Conservation (phyloP, 1,140 invertebrate species). For the Orius insidiosus region DNA sequence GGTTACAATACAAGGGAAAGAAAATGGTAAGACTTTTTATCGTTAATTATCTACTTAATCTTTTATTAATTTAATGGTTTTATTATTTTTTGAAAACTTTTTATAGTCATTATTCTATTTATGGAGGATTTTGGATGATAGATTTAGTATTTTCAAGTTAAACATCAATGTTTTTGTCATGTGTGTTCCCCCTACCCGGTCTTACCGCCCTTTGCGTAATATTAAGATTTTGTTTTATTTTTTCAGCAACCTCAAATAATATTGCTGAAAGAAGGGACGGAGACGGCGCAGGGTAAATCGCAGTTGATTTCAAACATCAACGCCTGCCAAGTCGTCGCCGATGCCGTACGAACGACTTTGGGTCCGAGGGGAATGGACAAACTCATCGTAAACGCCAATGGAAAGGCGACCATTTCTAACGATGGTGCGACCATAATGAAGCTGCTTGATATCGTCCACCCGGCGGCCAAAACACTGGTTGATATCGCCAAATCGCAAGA, state of each 20-base stretch:
- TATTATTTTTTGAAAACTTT: too few relatives aligned
- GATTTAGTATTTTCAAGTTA: too few relatives aligned
- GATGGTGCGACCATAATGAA: slow-evolving; percentile 99
- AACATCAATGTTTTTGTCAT: too few relatives aligned
- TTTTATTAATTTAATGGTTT: too few relatives aligned
- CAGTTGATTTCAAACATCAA: slow-evolving; percentile 98
- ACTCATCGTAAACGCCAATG: slow-evolving; percentile 76
- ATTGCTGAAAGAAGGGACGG: slow-evolving; percentile 97
- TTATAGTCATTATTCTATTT: too few relatives aligned
- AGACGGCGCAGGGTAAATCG: slow-evolving; percentile 85
- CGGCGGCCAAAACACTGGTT: slow-evolving; percentile 90
- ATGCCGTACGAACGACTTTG: slow-evolving; percentile 89
- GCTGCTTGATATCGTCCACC: slow-evolving; percentile 90
- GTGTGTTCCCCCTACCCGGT: too few relatives aligned
- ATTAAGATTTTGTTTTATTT: slow-evolving; percentile 11
- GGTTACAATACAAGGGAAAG: too few relatives aligned
- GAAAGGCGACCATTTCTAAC: slow-evolving; percentile 93
- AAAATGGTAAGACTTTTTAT: too few relatives aligned
- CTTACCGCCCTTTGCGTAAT: slow-evolving; percentile 12
- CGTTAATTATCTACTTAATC: too few relatives aligned
- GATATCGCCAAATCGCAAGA: slow-evolving; percentile 99
- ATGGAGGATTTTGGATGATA: too few relatives aligned
- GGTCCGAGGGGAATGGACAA: slow-evolving; percentile 99
- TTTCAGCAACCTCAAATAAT: slow-evolving; percentile 94
- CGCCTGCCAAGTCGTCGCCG: slow-evolving; percentile 92